phyloP scores from a whole-genome alignment of 2,888 invertebrate genomes.

The Megalurothrips usitatus region DNA sequence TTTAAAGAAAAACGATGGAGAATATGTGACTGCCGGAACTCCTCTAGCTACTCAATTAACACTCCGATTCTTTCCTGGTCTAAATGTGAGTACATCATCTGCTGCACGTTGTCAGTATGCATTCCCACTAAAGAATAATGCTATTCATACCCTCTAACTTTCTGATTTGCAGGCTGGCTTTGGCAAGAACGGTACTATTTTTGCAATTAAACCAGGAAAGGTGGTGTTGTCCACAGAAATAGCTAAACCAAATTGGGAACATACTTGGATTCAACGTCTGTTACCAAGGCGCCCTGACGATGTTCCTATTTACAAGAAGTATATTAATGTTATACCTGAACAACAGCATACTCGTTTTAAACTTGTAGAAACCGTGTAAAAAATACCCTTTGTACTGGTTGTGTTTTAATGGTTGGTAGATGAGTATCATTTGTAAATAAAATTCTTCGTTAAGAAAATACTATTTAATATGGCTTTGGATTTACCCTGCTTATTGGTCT shows the following conservation, averaged over 20 bases:
- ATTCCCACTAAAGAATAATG: not conserved
- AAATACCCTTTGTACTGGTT: slow-evolving; percentile 30
- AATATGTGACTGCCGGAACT: slow-evolving; percentile 59
- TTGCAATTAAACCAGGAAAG: slow-evolving; percentile 71
- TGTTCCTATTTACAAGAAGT: slow-evolving; percentile 73
- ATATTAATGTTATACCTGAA: slow-evolving; percentile 75
- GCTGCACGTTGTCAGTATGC: slow-evolving; percentile 29
- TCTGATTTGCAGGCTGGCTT: slow-evolving; percentile 67
- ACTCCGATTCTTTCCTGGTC: slow-evolving; percentile 72
- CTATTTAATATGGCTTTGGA: not conserved
- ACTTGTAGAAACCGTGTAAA: slow-evolving; percentile 65
- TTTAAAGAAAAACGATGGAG: slow-evolving; percentile 70
- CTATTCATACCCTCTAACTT: slow-evolving; percentile 27
- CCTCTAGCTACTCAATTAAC: slow-evolving; percentile 65
- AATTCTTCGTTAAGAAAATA: slow-evolving; percentile 29
- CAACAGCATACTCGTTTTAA: slow-evolving; percentile 74
- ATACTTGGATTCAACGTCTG: slow-evolving; percentile 64
- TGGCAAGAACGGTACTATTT: slow-evolving; percentile 71
- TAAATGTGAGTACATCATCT: slow-evolving; percentile 57
- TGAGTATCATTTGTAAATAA: slow-evolving; percentile 29
- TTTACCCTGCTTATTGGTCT: no score
- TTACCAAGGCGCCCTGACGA: slow-evolving; percentile 58
- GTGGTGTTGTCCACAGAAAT: slow-evolving; percentile 80
- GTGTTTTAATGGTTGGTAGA: slow-evolving; percentile 32
- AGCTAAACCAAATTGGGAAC: slow-evolving; percentile 71